phyloP scores from a whole-genome alignment of 2,113 vertebrate species.

The Pipra filicauda region DNA sequence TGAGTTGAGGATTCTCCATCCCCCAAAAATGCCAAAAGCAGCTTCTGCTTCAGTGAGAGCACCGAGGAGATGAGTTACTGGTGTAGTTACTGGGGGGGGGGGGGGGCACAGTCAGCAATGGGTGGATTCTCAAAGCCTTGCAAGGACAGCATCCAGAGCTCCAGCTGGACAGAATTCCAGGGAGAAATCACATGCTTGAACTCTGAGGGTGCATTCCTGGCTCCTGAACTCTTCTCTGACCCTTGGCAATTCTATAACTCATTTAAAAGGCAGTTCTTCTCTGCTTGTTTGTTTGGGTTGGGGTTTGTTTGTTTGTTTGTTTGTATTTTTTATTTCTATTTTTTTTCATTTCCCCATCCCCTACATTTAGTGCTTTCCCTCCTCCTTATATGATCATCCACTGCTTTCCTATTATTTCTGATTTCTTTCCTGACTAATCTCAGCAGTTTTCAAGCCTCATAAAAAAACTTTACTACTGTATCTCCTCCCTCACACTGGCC shows the following conservation, averaged over 20 bases:
- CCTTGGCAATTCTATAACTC: not conserved
- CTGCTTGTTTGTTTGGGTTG: not conserved
- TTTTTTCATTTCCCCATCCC: not conserved
- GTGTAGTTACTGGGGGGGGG: not conserved
- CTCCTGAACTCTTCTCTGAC: not conserved
- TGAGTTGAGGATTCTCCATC: not conserved
- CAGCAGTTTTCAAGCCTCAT: not conserved
- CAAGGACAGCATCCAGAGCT: not conserved
- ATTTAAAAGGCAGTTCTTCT: not conserved
- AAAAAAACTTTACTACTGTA: not conserved
- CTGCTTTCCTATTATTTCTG: not conserved
- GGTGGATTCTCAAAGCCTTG: not conserved
- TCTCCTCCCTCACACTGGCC: not conserved
- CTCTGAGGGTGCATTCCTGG: not conserved
- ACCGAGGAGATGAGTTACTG: not conserved
- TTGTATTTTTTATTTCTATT: not conserved
- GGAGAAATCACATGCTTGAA: not conserved
- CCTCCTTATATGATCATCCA: not conserved
- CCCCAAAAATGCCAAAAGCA: not conserved
- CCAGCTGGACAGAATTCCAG: not conserved
- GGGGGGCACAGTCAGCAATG: fast-evolving
- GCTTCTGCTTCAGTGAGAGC: not conserved
- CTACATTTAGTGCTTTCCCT: not conserved
- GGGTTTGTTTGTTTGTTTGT: not conserved
- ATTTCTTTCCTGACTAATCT: not conserved